Evolutionary conservation across 2,888 invertebrate species (phyloP).

Genomic region (Clitarchus hookeri): DNA sequence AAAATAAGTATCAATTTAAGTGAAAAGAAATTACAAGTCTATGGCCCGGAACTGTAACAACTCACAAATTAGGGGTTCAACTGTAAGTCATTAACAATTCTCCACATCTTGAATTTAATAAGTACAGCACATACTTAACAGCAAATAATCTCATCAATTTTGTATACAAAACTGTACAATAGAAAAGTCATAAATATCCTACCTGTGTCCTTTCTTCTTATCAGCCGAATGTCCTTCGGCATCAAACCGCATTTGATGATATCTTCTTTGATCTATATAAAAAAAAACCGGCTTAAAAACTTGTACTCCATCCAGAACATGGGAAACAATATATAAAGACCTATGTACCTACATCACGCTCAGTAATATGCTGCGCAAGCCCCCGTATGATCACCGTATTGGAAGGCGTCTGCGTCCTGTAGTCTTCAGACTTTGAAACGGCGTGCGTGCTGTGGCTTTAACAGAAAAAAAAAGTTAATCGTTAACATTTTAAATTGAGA

Average conservation of each 20-base stretch:
- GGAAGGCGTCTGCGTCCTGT: slow-evolving; percentile 63
- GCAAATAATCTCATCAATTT: no score
- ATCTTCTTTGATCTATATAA: slow-evolving; percentile 74
- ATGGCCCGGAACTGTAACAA: no score
- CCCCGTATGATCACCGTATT: slow-evolving; percentile 78
- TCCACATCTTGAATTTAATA: no score
- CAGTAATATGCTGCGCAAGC: slow-evolving; percentile 73
- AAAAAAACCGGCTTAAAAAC: neutral
- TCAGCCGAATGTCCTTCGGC: slow-evolving; percentile 79
- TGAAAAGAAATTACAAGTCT: no score
- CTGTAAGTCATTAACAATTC: no score
- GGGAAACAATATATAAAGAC: slow-evolving; percentile 26
- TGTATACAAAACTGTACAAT: no score
- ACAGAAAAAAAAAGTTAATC: neutral
- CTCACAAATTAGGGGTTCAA: no score
- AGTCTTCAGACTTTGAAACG: slow-evolving; percentile 57
- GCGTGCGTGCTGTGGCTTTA: slow-evolving; percentile 35
- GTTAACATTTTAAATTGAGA: no score
- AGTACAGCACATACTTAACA: no score
- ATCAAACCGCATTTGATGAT: slow-evolving; percentile 74
- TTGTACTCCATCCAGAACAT: no score
- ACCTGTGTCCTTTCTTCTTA: slow-evolving; percentile 85
- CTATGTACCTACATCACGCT: slow-evolving; percentile 69
- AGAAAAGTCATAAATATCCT: slow-evolving; percentile 49
- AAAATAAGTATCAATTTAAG: no score